Percentiles rank a stretch among this genome's conserved stretches.
These are phyloP conservation scores for Caenorhabditis elegans DNA, from an alignment of 1,140 invertebrate genomes.

Conservation along the genomic window DNA sequence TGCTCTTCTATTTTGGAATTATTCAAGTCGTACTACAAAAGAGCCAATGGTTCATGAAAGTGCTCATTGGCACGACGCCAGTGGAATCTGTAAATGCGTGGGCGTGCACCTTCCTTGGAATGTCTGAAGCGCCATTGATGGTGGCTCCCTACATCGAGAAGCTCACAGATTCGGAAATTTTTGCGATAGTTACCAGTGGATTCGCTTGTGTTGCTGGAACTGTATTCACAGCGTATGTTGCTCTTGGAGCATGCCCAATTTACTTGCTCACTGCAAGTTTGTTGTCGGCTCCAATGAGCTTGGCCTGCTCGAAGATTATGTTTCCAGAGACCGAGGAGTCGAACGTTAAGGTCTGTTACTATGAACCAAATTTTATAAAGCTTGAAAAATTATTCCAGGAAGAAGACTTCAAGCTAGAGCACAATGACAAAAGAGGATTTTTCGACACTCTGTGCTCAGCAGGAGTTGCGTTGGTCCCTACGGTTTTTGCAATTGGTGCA, in stretches of 20 bases:
- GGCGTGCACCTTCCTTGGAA: conserved; percentile 84
- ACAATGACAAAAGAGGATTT: conserved; percentile 37
- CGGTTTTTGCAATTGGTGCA: conserved; percentile 83
- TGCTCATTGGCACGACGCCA: conserved; percentile 80
- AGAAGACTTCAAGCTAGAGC: conserved; percentile 51
- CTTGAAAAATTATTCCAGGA: conserved; percentile 31
- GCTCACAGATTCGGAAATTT: conserved; percentile 85
- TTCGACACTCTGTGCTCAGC: conserved; percentile 73
- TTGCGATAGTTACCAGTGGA: conserved; percentile 87
- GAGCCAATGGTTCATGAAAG: conserved; percentile 73
- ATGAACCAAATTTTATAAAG: no score
- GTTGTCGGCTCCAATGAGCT: conserved; percentile 60
- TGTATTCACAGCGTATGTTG: conserved; percentile 86
- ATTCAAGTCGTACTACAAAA: conserved; percentile 85
- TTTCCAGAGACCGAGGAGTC: conserved; percentile 75
- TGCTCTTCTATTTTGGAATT: conserved; percentile 82
- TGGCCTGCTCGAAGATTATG: conserved; percentile 61
- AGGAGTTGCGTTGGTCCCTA: conserved; percentile 77
- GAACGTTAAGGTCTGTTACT: conserved; percentile 68
- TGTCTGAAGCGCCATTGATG: conserved; percentile 86
- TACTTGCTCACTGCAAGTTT: conserved; percentile 46
- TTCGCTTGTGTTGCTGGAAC: conserved; percentile 92
- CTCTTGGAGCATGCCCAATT: conserved; percentile 82
- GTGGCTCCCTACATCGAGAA: conserved; percentile 81
- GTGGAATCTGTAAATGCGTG: conserved; percentile 87